phyloP scores from a whole-genome alignment of 2,888 invertebrate species.

The Cotesia congregata region DNA sequence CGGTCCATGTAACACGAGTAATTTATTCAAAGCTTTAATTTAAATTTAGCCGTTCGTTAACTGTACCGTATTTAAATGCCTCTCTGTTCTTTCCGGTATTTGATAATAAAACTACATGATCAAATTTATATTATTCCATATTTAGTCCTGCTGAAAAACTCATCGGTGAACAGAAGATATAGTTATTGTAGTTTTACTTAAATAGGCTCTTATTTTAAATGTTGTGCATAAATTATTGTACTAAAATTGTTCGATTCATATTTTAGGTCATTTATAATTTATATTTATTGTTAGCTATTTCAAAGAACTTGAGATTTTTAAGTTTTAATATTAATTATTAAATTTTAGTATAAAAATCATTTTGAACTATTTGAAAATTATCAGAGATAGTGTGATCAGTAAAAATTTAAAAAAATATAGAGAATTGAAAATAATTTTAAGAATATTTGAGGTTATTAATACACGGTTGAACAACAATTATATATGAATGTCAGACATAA shows the following conservation, averaged over 20 bases:
- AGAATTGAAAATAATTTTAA: no score
- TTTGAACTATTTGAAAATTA: no score
- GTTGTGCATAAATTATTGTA: neutral
- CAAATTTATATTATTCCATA: neutral
- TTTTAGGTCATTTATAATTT: neutral
- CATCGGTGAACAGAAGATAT: neutral
- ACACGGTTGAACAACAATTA: no score
- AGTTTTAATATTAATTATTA: no score
- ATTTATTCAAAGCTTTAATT: neutral
- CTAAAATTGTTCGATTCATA: conserved; percentile 9
- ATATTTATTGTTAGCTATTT: neutral
- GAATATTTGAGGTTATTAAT: no score
- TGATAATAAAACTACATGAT: neutral
- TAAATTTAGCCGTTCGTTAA: neutral
- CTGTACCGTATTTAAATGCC: neutral
- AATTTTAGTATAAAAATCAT: no score
- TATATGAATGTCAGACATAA: no score
- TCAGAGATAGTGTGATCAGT: no score
- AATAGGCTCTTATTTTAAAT: neutral
- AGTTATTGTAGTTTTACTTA: neutral
- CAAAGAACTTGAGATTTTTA: no score
- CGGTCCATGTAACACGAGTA: neutral
- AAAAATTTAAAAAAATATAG: no score
- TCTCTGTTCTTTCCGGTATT: neutral
- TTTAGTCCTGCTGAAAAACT: neutral